phyloP scores from a whole-genome alignment of 2,797 vertebrate genomes.

The Eurystomus glaucurus region DNA sequence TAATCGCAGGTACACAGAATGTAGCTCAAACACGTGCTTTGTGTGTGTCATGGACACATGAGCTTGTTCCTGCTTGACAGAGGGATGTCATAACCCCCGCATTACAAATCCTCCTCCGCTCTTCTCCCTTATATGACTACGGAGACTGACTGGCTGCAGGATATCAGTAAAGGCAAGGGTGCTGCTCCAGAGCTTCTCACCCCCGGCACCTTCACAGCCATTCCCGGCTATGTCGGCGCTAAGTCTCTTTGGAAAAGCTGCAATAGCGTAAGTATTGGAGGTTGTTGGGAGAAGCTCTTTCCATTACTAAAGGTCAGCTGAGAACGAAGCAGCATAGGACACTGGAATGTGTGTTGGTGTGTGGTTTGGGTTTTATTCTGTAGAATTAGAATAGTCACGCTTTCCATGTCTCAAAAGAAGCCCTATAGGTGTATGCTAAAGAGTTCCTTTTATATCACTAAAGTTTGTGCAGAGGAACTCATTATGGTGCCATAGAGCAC shows the following conservation, averaged over 20 bases:
- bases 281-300: background rate
- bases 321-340: background rate
- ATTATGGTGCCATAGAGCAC: background rate
- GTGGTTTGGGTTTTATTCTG: background rate
- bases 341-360: background rate
- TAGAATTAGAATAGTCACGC: background rate
- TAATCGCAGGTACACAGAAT: background rate
- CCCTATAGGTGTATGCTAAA: background rate
- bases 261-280: background rate
- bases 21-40: background rate
- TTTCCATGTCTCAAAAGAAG: background rate
- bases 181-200: background rate
- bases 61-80: constrained; percentile 11
- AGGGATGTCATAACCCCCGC: background rate
- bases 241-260: background rate
- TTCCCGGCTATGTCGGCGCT: background rate
- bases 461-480: background rate
- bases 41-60: background rate
- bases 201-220: background rate
- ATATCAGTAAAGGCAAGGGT: rapidly evolving
- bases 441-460: background rate
- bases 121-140: background rate
- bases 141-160: background rate
- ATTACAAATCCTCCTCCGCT: background rate
- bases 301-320: background rate